These are phyloP conservation scores for Castor canadensis DNA, from an alignment of 2,113 vertebrate species.

Conservation along the genomic window DNA sequence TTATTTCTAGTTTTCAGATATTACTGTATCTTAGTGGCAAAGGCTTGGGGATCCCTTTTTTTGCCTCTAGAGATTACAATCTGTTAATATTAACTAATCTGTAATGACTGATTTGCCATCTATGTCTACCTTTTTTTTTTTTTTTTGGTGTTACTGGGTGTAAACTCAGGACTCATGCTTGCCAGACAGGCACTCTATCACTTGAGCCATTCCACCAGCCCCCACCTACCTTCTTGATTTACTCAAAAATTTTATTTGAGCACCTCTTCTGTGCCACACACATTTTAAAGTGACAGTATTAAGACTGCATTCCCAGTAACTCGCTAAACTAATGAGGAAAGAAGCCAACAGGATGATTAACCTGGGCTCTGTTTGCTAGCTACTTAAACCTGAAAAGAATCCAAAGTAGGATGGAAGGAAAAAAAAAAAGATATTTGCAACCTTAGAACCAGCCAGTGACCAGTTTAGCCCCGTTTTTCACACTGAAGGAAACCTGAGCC, in stretches of 20 bases:
- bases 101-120: not conserved
- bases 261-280: not conserved
- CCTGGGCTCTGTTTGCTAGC: constrained; percentile 21
- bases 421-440: constrained; percentile 22
- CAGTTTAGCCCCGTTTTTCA: not conserved
- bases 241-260: not conserved
- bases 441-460: not conserved
- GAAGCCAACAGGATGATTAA: constrained; percentile 18
- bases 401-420: not conserved
- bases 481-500: not conserved
- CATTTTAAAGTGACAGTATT: not conserved
- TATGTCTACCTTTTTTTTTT: too few species aligned
- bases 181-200: too few species aligned
- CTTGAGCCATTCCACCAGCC: too few species aligned
- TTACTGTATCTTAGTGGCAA: not conserved
- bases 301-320: constrained; percentile 19
- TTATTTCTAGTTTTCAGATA: not conserved
- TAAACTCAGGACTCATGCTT: too few species aligned
- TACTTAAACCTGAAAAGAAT: constrained; percentile 44
- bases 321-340: constrained; percentile 50
- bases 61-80: not conserved
- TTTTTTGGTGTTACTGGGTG: too few species aligned
- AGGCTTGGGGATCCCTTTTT: not conserved
- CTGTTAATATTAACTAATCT: not conserved
- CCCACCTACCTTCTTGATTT: not conserved